Evolutionary conservation across 2,888 invertebrate species (phyloP).

Genomic region (Dynastes tityus): DNA sequence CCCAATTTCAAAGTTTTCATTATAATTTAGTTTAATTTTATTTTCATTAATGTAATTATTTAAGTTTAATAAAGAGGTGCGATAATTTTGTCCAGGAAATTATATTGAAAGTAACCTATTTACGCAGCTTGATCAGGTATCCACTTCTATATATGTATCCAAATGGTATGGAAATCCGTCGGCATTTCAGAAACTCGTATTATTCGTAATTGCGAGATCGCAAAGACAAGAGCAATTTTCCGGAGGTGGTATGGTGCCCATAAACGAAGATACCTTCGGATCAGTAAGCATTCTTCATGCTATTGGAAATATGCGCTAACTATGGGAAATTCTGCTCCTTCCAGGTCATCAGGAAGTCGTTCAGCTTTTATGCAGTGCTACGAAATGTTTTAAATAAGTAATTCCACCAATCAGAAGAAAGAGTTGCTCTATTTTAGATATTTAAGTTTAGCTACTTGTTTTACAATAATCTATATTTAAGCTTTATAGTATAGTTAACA

Average conservation of each 20-base stretch:
- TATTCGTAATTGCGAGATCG: neutral
- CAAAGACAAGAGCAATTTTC: neutral
- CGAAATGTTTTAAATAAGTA: slow-evolving; percentile 22
- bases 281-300: neutral
- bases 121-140: neutral
- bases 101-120: too few species aligned
- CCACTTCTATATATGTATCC: neutral
- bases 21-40: too few species aligned
- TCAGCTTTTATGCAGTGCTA: slow-evolving; percentile 25
- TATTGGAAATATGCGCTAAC: too few species aligned
- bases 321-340: neutral
- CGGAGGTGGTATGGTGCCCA: neutral
- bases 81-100: too few species aligned
- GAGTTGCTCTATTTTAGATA: too few species aligned
- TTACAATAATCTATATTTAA: too few species aligned
- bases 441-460: too few species aligned
- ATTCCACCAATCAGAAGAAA: neutral
- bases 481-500: too few species aligned
- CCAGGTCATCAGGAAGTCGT: slow-evolving; percentile 26
- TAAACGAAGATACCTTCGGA: slow-evolving; percentile 7
- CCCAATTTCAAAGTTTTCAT: too few species aligned
- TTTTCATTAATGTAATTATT: too few species aligned
- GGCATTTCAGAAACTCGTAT: neutral
- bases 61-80: too few species aligned
- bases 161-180: neutral